A percentile compares a stretch with the other conserved stretches of the same genome.
Evolutionary conservation across 2,888 invertebrate species (phyloP).

Genomic region (Nemoura dubitans): DNA sequence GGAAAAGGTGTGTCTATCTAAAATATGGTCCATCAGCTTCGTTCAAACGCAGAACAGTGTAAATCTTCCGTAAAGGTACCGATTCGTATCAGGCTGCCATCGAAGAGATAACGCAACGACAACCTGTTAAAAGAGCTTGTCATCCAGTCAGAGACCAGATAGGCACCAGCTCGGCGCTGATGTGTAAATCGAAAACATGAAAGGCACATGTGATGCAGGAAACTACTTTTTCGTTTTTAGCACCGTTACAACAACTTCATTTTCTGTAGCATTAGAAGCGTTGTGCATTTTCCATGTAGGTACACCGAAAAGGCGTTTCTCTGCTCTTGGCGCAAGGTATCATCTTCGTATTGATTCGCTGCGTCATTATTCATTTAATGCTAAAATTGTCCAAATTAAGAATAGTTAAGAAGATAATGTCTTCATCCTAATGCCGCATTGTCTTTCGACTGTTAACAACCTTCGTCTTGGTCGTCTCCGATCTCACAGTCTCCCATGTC

Average conservation of each 20-base stretch:
- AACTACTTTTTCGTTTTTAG: background rate
- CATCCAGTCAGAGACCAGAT: background rate
- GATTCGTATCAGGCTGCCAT: background rate
- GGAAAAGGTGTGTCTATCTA: background rate
- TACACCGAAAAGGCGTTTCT: background rate
- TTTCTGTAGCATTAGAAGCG: background rate
- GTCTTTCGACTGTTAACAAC: background rate
- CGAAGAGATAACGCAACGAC: background rate
- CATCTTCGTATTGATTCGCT: background rate
- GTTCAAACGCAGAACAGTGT: background rate
- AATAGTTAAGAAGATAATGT: background rate
- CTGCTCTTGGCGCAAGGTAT: background rate
- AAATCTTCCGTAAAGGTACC: background rate
- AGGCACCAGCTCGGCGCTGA: background rate
- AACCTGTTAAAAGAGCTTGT: slow-evolving; percentile 4
- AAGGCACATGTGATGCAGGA: background rate
- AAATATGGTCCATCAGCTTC: background rate
- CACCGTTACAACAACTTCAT: background rate
- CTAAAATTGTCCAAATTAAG: slow-evolving; percentile 4
- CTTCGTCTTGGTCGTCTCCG: background rate
- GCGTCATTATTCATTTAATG: background rate
- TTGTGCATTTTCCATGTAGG: background rate
- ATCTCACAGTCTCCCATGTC: background rate
- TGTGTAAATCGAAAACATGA: background rate
- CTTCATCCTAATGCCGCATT: background rate